Base-by-base conservation (phyloP, 1,140 invertebrate genomes). In the Caenorhabditis latens region DNA sequence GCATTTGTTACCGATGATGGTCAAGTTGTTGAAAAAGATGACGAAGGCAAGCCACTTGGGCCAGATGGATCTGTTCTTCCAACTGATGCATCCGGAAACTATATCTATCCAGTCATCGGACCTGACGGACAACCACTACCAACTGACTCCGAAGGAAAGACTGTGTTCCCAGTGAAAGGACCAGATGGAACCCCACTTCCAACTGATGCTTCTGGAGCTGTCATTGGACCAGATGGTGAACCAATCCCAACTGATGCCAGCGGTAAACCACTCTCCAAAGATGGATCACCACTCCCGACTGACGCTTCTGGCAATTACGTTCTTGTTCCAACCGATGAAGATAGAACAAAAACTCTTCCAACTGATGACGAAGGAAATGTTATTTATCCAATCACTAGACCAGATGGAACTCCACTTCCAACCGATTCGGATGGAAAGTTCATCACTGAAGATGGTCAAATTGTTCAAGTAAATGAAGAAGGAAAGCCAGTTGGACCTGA, bases 401-500 rank as follows among this genome's bases (percentile, higher is more conserved):
- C 83, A 53, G 87, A 90, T 58, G 90, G 90, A 61, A 46, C 53
- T 53, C 87, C 83, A 63, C 84, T 91, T 16, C 48, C 86, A 14
- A 87, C 84, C 55, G 90, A 90, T 71, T 21, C 65, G 8, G 21
- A 21, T n/a, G 90, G 90, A 6, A 21, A 3, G 5, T 87, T 87
- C 19, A 83, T 88, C 21, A 53, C 53, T 4, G 14, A 79, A 13
- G 83, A 82, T 46, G 85, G 90, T 21, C 11, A 40, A 19, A n/a
- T 63, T 32, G 24, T 84, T 14, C 83, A 86, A 42, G 79, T 24
- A 13, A 53, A 84, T 46, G 85, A 88, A 2, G 53, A 83, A 5
- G 88, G 83, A 11, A 63, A 48, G 48, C 88, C 88, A n/a, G 2
- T 89, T 24, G 88, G 88, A 67, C 46, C 79, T n/a, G 88, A 89